A percentile compares a stretch with the other conserved stretches of the same genome.
Evolutionary conservation across 2,888 invertebrate species (phyloP).

Genomic region (Tenthredo distinguenda): DNA sequence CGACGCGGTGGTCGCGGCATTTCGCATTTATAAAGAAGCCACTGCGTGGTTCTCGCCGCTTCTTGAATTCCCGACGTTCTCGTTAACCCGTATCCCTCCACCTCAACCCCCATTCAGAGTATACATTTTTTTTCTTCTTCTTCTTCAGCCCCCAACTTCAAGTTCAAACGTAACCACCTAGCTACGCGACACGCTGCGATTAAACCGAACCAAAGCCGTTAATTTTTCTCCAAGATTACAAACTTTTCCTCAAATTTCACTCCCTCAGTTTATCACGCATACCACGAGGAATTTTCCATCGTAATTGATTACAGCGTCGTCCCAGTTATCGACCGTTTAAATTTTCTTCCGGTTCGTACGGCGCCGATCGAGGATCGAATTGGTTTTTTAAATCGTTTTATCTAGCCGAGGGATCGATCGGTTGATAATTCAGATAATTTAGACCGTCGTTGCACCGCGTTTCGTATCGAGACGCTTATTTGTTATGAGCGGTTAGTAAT

Average conservation of each 20-base stretch:
- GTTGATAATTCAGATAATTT: constrained; percentile 1
- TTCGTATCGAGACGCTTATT: constrained; percentile 10
- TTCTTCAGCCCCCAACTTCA: background rate
- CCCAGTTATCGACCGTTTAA: background rate
- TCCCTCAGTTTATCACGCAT: background rate
- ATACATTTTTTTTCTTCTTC: background rate
- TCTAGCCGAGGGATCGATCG: constrained; percentile 6
- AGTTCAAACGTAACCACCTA: constrained; percentile 27
- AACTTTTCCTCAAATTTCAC: background rate
- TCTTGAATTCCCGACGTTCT: constrained; percentile 33
- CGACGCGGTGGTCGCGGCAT: background rate
- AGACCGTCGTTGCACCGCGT: background rate
- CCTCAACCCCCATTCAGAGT: background rate
- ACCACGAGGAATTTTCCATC: background rate
- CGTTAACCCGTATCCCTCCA: constrained; percentile 22
- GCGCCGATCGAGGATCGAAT: background rate
- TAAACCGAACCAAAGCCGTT: background rate
- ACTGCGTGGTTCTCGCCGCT: background rate
- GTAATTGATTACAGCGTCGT: background rate
- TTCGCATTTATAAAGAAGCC: constrained; percentile 29
- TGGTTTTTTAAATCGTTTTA: background rate
- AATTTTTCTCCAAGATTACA: background rate
- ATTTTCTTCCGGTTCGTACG: background rate
- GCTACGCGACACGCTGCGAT: background rate
- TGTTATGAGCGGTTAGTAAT: constrained; percentile 32